Evolutionary conservation across 2,888 invertebrate genomes (phyloP).

Genomic region (Sycophila texana): DNA sequence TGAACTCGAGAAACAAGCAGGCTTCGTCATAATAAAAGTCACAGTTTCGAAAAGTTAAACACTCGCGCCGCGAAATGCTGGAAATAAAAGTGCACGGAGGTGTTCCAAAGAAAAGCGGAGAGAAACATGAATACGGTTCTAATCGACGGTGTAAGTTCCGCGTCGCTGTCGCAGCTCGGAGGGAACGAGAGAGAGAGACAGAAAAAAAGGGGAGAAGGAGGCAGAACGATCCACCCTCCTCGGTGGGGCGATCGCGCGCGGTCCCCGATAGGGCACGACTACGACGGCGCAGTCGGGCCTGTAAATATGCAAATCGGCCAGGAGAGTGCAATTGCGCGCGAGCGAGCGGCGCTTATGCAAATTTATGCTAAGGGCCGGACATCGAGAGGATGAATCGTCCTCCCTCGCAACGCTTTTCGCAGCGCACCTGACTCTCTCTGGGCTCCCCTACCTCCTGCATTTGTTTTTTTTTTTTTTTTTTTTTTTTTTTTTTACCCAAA

Average conservation of each 20-base stretch:
- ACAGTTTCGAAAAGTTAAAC: background rate
- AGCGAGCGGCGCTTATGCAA: constrained; percentile 62
- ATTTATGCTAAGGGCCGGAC: constrained; percentile 64
- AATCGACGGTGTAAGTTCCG: constrained; percentile 24
- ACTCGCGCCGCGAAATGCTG: background rate
- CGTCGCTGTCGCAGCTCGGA: background rate
- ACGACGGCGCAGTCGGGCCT: constrained; percentile 13
- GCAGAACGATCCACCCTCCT: background rate
- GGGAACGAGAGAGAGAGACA: background rate
- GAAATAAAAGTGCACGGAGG: background rate
- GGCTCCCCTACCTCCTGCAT: background rate
- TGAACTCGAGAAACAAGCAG: background rate
- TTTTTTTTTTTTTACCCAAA: constrained; percentile 1
- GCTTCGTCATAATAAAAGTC: background rate
- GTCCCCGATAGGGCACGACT: constrained; percentile 35
- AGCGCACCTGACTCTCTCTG: constrained; percentile 54
- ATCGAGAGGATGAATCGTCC: constrained; percentile 61
- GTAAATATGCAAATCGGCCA: constrained; percentile 60
- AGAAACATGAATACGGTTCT: constrained; percentile 20
- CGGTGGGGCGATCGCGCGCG: background rate
- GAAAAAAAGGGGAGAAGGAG: background rate
- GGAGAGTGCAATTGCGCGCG: constrained; percentile 53
- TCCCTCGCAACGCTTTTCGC: constrained; percentile 46
- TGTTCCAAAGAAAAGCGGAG: background rate
- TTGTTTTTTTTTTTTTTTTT: background rate